Evolutionary conservation across 1,140 invertebrate species (phyloP), one percentile per base, ranked within the genome.

Genomic region (Thaumatotibia leucotreta): DNA sequence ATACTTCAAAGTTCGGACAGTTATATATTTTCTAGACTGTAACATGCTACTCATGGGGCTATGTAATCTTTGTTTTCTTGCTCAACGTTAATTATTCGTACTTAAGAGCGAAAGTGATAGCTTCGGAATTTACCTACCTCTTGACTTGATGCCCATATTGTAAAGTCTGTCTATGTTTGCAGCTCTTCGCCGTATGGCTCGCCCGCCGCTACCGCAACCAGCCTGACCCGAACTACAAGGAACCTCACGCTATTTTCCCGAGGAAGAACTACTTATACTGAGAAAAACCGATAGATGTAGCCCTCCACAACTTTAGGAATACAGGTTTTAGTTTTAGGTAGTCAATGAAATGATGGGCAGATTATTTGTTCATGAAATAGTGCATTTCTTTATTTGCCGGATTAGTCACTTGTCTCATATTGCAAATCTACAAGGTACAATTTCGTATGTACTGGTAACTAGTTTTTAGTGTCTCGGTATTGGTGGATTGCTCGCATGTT

Each of bases 141-240:
- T 17, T 8, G 20, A 9, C 39, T 20, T 20, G 1, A 6, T 45
- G 6, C 39, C 2, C 17, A 17, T 20, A 20, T 45, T 45, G 35
- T 50, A 24, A 33, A 22, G 33, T n/a, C n/a, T n/a, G 8, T 22
- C 17, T 22, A n/a, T 63, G 31, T 4, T 65, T 86, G 27, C 87
- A 96, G 95, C 92, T 96, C 76, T 93, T 96, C 79, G 95, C 95
- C 82, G 94, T 95, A 74, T 94, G 95, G 83, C 89, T 96, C 81
- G 94, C 95, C 64, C 92, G 94, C 84, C 92, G 92, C 74, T 96
- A 95, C 83, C 93, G 95, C 80, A 96, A 96, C 89, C 94, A 95
- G 89, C 92, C 94, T 45, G 93, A 95, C 92, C 94, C 95, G 63
- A 90, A 93, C 72, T 93, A 94, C 79, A 93, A 94, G 88, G 92